Evolutionary conservation across 2,113 vertebrate genomes (phyloP).

Genomic region (Tyrannus savana): DNA sequence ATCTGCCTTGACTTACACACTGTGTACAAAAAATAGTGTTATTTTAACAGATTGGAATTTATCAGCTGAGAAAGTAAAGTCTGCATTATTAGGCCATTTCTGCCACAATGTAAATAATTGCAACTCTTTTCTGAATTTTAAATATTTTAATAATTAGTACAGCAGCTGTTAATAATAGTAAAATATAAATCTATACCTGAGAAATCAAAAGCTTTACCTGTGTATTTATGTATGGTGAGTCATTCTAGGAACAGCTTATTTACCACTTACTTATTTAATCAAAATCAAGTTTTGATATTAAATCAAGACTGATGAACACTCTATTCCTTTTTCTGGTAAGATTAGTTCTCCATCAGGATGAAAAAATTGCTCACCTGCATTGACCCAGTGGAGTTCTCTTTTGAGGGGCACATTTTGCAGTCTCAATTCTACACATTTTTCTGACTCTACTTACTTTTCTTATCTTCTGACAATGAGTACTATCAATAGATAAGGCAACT

Average conservation of each 20-base stretch:
- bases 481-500: neutral
- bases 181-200: neutral
- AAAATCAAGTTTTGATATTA: neutral
- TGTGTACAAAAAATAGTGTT: neutral
- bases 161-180: neutral
- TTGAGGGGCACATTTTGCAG: neutral
- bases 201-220: neutral
- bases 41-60: neutral
- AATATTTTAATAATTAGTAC: constrained; percentile 14
- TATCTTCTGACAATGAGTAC: neutral
- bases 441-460: neutral
- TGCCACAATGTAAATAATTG: neutral
- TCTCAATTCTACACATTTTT: neutral
- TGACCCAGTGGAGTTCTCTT: neutral
- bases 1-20: neutral
- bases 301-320: neutral
- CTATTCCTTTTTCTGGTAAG: neutral
- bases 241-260: neutral
- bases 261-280: neutral
- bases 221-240: neutral
- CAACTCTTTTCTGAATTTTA: neutral
- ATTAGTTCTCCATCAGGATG: neutral
- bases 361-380: neutral
- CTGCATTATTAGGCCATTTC: neutral
- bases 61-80: neutral